Evolutionary conservation across 2,888 invertebrate genomes (phyloP), one percentile per base, ranked within the genome.

Genomic region (Stenchaetothrips biformis): DNA sequence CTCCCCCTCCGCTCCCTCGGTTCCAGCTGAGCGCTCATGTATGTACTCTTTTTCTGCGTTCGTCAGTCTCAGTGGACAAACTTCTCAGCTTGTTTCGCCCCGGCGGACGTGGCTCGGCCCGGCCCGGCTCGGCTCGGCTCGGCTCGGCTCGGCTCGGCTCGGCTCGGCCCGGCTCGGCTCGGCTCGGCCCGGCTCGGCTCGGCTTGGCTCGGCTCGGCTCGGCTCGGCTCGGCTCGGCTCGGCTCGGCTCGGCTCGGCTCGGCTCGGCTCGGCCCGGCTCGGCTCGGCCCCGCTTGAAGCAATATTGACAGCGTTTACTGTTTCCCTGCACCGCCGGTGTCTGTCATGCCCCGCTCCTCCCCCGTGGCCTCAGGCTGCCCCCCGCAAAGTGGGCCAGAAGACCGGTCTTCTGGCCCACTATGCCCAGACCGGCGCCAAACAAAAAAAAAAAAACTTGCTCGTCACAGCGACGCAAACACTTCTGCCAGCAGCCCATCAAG

Each of bases 251-350:
- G 13, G 53, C 53, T 16, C 2, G 13, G 53, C 53, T 6, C 53
- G 13, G 53, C 53, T 7, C 2, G 13, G 53, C 53, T 6, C 53
- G 13, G 13, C 2, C 16, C 13, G 53, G 53, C 53, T 16, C 53
- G 53, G 13, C 53, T 11, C 13, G 13, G 62, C n/a, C 62, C 16
- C n/a, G 62, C 62, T 67, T 67, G 21, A 67, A 67, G 67, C 67
- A 67, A 67, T 67, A 67, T 67, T 67, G 67, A 67, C 67, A 67
- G 67, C 67, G 67, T 67, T 67, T 67, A 67, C 67, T 67, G 67
- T 67, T 67, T 67, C 21, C 67, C 67, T 67, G n/a, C 67, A 67
- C 18, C 67, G 67, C 67, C 21, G 7, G 18, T 67, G 67, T 67
- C 67, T 67, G 67, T 67, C 67, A 4, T 13, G 13, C 53, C 13